Percentiles rank a stretch among this genome's conserved stretches.
Evolutionary conservation across 2,888 invertebrate species (phyloP).

Genomic region (Parnassius orleans): DNA sequence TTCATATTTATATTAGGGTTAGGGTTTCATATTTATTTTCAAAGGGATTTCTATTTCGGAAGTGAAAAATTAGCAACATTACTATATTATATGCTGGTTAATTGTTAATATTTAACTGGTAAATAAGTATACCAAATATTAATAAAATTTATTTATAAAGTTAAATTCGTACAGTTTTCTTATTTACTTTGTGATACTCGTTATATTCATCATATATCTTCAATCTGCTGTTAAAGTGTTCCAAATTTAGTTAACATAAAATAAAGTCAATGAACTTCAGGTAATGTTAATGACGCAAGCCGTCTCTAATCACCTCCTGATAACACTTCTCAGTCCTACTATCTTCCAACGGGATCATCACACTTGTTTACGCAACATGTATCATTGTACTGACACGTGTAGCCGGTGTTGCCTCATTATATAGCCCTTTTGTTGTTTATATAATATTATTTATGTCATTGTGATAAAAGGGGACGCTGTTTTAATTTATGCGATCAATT

Average conservation of each 20-base stretch:
- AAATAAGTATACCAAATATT: no score
- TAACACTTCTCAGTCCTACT: slow-evolving; percentile 13
- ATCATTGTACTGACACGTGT: slow-evolving; percentile 33
- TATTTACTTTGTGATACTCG: no score
- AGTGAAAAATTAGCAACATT: no score
- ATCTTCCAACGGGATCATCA: slow-evolving; percentile 27
- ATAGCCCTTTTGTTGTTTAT: slow-evolving; percentile 49
- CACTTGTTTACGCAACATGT: slow-evolving; percentile 28
- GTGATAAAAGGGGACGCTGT: slow-evolving; percentile 35
- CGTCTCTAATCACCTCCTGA: slow-evolving; percentile 18
- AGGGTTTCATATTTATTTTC: no score
- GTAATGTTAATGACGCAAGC: slow-evolving; percentile 25
- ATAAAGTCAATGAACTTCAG: slow-evolving; percentile 39
- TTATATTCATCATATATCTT: no score
- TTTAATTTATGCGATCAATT: slow-evolving; percentile 2
- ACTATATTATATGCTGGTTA: no score
- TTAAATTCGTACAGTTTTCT: no score
- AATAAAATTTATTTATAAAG: no score
- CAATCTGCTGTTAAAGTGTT: no score
- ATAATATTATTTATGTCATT: slow-evolving; percentile 50
- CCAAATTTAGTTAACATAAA: background rate
- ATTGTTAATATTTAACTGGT: no score
- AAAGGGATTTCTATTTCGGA: no score
- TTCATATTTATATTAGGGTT: no score
- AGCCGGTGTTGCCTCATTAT: slow-evolving; percentile 32